phyloP scores from a whole-genome alignment of 2,113 vertebrate genomes.

The Athene cunicularia region DNA sequence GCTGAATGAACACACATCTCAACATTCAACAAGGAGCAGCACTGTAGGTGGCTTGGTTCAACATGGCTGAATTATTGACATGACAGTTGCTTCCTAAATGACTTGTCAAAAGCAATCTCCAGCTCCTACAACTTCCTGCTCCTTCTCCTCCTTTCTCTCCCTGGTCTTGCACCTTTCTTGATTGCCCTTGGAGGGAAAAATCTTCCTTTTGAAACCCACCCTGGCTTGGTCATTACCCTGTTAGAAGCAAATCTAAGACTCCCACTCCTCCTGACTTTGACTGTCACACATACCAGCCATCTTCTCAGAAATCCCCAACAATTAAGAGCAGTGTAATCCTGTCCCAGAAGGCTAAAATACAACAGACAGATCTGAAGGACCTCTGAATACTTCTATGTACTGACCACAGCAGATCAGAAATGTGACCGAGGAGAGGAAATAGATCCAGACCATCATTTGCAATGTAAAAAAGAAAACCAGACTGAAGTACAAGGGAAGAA shows the following conservation, averaged over 20 bases:
- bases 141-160: background rate
- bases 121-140: background rate
- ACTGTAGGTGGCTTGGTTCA: background rate
- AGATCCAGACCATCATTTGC: background rate
- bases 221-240: background rate
- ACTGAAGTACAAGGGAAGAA: background rate
- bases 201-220: background rate
- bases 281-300: rapidly evolving
- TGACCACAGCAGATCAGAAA: background rate
- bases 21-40: background rate
- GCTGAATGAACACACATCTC: background rate
- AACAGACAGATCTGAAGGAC: background rate
- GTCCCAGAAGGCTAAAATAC: background rate
- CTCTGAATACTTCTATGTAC: background rate
- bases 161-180: background rate
- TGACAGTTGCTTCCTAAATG: background rate
- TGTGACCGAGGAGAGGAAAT: background rate
- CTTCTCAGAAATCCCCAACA: background rate
- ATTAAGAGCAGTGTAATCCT: background rate
- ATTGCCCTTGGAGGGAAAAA: background rate
- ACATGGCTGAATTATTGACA: background rate
- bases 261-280: background rate
- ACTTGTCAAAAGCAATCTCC: background rate
- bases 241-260: background rate
- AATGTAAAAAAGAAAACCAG: background rate